phyloP scores from a whole-genome alignment of 2,113 vertebrate genomes.

The Albula goreensis region DNA sequence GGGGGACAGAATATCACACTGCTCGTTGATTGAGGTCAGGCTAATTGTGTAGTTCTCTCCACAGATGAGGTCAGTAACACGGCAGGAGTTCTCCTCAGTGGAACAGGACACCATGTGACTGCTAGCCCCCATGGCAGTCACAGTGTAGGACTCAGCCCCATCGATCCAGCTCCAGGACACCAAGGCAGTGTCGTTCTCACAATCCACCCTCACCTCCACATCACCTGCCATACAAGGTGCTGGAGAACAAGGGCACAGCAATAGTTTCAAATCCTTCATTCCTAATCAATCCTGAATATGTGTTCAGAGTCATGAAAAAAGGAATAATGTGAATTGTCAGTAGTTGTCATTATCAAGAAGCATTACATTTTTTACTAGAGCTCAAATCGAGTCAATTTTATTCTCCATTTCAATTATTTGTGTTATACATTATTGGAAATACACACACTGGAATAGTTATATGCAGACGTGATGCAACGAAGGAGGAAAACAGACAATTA shows the following conservation, averaged over 20 bases:
- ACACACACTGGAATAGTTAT: no score
- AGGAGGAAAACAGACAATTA: no score
- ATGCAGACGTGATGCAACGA: no score
- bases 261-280: slow-evolving; percentile 2
- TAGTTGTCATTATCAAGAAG: no score
- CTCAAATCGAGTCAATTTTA: no score
- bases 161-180: slow-evolving; percentile 60
- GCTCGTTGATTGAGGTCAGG: slow-evolving; percentile 48
- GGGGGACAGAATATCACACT: slow-evolving; percentile 44
- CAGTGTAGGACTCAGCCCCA: slow-evolving; percentile 56
- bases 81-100: slow-evolving; percentile 47
- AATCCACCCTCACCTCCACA: slow-evolving; percentile 47
- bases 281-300: neutral
- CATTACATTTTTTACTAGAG: no score
- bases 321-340: no score
- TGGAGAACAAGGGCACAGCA: slow-evolving; percentile 34
- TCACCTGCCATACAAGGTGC: slow-evolving; percentile 61
- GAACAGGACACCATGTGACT: slow-evolving; percentile 51
- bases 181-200: slow-evolving; percentile 50
- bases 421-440: no score
- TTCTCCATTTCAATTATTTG: no score
- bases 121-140: slow-evolving; percentile 44
- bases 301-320: neutral
- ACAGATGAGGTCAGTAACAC: slow-evolving; percentile 59
- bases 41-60: slow-evolving; percentile 64